These are phyloP conservation scores for Seladonia tumulorum DNA, from an alignment of 2,888 invertebrate genomes.

Conservation along the genomic window DNA sequence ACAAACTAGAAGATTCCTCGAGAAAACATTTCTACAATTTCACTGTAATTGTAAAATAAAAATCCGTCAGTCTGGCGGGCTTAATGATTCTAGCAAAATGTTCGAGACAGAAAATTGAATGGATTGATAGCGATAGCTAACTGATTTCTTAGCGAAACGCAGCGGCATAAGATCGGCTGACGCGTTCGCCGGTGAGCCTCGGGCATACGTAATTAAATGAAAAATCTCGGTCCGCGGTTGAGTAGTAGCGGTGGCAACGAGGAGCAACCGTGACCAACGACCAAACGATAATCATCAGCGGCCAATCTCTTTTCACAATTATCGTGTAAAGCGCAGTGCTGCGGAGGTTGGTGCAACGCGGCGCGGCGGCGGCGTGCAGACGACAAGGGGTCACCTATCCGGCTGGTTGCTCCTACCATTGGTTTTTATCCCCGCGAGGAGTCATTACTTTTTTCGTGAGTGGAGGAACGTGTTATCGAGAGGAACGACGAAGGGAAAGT, in stretches of 20 bases:
- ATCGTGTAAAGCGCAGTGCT: constrained; percentile 8
- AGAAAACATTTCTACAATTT: neutral
- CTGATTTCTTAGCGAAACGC: neutral
- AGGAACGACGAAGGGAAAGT: constrained; percentile 73
- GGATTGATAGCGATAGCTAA: neutral
- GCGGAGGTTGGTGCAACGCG: neutral
- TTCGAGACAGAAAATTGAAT: neutral
- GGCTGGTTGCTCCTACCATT: constrained; percentile 37
- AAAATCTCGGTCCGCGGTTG: neutral
- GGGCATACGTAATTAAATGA: neutral
- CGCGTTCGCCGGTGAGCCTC: neutral
- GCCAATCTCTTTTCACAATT: constrained; percentile 45
- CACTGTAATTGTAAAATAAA: neutral
- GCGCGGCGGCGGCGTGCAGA: neutral
- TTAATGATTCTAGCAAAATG: too few relatives aligned
- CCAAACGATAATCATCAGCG: neutral
- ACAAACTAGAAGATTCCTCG: neutral
- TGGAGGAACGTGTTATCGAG: constrained; percentile 59
- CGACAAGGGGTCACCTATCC: constrained; percentile 6
- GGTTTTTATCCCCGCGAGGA: constrained; percentile 29
- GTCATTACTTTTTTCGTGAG: constrained; percentile 35
- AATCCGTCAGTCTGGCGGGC: too few relatives aligned
- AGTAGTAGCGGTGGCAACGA: neutral
- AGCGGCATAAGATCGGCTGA: neutral
- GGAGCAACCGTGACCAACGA: constrained; percentile 3